These are phyloP conservation scores for Arrhamphus sclerolepis DNA, from an alignment of 2,797 vertebrate species.

Conservation along the genomic window DNA sequence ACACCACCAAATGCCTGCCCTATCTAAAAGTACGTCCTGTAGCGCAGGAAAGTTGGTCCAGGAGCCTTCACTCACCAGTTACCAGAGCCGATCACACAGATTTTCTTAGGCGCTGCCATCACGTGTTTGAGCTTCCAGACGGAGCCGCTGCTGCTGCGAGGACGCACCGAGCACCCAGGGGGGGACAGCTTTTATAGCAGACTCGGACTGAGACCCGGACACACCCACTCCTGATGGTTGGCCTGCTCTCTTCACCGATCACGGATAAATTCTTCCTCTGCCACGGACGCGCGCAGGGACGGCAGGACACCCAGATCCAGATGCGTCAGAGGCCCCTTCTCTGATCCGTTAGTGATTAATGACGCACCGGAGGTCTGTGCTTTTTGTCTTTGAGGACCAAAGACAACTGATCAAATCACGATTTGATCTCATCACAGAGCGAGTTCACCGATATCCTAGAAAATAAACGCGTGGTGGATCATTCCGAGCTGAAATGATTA, in stretches of 20 bases:
- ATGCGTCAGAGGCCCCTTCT: background rate
- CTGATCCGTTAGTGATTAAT: background rate
- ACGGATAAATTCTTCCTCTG: no score
- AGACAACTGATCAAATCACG: background rate
- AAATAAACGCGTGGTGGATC: background rate
- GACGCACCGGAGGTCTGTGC: background rate
- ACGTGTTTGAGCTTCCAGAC: constrained; percentile 37
- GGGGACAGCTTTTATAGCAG: constrained; percentile 68
- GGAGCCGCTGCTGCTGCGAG: constrained; percentile 40
- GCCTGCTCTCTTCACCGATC: constrained; percentile 23
- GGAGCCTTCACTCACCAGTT: constrained; percentile 88
- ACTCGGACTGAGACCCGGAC: constrained; percentile 10
- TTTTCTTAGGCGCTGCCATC: constrained; percentile 82
- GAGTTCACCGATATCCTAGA: background rate
- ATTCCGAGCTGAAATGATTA: background rate
- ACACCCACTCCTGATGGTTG: constrained; percentile 59
- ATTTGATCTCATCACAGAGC: background rate
- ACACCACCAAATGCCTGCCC: fast-evolving
- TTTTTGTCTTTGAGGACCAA: background rate
- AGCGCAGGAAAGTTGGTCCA: background rate
- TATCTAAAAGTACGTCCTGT: background rate
- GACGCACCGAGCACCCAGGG: constrained; percentile 9
- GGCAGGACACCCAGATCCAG: background rate
- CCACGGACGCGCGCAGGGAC: background rate
- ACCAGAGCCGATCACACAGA: constrained; percentile 94